These are phyloP conservation scores for Eupsittula cactorum DNA, from an alignment of 2,113 vertebrate genomes.

Conservation along the genomic window DNA sequence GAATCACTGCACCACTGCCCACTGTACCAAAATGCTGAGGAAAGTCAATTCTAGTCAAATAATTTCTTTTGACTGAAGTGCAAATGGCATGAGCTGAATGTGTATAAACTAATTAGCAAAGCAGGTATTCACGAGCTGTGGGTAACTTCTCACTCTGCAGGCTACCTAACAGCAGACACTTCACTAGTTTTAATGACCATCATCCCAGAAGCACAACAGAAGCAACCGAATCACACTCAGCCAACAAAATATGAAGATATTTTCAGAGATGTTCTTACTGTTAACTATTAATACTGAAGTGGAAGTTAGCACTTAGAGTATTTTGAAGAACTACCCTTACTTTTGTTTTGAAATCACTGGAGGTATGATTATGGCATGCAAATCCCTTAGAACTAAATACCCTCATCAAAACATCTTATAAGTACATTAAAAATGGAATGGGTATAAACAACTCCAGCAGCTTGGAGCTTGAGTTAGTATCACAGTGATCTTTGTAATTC, in stretches of 20 bases:
- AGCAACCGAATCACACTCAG: background rate
- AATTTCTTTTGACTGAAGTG: background rate
- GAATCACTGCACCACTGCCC: background rate
- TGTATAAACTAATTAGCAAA: constrained; percentile 2
- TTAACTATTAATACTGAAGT: constrained; percentile 43
- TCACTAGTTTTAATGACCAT: background rate
- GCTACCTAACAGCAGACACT: background rate
- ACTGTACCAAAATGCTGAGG: accelerated
- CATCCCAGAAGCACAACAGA: background rate
- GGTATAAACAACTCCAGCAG: constrained; percentile 75
- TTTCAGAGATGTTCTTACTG: constrained; percentile 31
- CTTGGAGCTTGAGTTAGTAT: constrained; percentile 31
- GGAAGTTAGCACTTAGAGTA: constrained; percentile 53
- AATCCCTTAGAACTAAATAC: constrained; percentile 64
- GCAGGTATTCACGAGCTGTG: background rate
- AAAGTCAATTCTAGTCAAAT: background rate
- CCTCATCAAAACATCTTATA: constrained; percentile 76
- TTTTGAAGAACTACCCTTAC: constrained; percentile 58
- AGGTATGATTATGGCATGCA: constrained; percentile 50
- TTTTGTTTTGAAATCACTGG: constrained; percentile 63
- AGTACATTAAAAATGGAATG: constrained; percentile 76
- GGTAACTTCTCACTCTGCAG: background rate
- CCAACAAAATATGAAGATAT: constrained; percentile 14
- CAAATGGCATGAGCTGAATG: background rate
- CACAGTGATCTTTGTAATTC: constrained; percentile 68